These are phyloP conservation scores for Neosalanx taihuensis DNA, from an alignment of 2,797 vertebrate species.

Conservation along the genomic window DNA sequence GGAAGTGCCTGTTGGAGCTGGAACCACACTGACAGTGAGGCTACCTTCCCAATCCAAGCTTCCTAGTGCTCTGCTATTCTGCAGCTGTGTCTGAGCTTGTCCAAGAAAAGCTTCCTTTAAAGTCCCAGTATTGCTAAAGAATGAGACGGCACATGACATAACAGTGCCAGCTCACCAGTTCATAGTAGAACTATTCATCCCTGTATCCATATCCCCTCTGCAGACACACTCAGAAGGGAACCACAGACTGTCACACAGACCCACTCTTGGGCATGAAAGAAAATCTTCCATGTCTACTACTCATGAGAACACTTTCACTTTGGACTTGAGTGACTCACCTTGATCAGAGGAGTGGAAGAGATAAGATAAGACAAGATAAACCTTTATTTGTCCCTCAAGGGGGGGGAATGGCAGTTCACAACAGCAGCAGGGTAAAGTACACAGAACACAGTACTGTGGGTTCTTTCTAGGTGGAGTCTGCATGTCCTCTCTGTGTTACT, in stretches of 20 bases:
- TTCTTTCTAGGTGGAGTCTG: too few species aligned
- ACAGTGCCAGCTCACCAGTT: background rate
- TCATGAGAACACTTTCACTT: background rate
- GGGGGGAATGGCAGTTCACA: too few species aligned
- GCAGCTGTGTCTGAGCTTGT: constrained; percentile 14
- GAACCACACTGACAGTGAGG: too few species aligned
- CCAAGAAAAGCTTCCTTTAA: background rate
- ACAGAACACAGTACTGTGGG: too few species aligned
- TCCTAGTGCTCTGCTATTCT: constrained; percentile 1
- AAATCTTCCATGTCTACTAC: background rate
- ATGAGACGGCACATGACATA: background rate
- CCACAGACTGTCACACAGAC: background rate
- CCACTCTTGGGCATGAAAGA: background rate
- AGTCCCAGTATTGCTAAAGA: too few species aligned
- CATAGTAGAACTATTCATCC: constrained; percentile 6
- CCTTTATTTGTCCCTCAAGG: too few species aligned
- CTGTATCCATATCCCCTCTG: background rate
- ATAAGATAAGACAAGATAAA: too few species aligned
- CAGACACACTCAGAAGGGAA: background rate
- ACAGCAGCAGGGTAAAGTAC: too few species aligned
- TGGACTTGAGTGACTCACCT: background rate
- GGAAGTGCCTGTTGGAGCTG: too few species aligned
- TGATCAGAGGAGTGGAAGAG: background rate
- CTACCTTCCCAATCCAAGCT: too few species aligned
- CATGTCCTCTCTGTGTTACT: too few species aligned